These are phyloP conservation scores for Phymatocera aterrima DNA, from an alignment of 2,888 invertebrate species.

Conservation along the genomic window DNA sequence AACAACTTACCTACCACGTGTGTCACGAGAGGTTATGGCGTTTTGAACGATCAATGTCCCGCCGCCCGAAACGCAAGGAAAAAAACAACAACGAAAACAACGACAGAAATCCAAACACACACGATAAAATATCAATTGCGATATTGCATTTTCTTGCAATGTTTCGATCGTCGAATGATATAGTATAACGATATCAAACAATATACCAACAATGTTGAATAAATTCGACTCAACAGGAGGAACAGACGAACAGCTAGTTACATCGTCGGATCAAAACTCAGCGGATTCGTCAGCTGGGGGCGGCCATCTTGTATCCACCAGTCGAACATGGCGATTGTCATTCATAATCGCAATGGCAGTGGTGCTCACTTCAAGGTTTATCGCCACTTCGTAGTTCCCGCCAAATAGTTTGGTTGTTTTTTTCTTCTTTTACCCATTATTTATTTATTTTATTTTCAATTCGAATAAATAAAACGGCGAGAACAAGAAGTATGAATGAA, in stretches of 20 bases:
- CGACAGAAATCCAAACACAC: no score
- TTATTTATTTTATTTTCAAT: no score
- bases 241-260: constrained; percentile 66
- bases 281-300: constrained; percentile 36
- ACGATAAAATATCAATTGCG: not conserved
- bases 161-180: constrained; percentile 19
- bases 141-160: constrained; percentile 5
- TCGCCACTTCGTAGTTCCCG: constrained; percentile 56
- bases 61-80: not conserved
- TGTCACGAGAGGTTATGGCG: not conserved
- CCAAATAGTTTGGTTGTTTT: not conserved
- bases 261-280: constrained; percentile 61
- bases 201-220: constrained; percentile 46
- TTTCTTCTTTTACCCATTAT: not conserved
- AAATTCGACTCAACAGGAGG: constrained; percentile 63
- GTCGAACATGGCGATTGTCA: constrained; percentile 46
- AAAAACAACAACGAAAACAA: not conserved
- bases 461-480: no score
- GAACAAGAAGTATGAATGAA: no score
- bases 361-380: constrained; percentile 57
- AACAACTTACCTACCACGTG: not conserved
- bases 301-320: constrained; percentile 46
- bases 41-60: not conserved
- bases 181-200: constrained; percentile 25
- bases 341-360: constrained; percentile 49